A percentile compares a stretch with the other conserved stretches of the same genome.
These are phyloP conservation scores for Malthinus seriepunctatus DNA, from an alignment of 2,888 invertebrate species.

Conservation along the genomic window DNA sequence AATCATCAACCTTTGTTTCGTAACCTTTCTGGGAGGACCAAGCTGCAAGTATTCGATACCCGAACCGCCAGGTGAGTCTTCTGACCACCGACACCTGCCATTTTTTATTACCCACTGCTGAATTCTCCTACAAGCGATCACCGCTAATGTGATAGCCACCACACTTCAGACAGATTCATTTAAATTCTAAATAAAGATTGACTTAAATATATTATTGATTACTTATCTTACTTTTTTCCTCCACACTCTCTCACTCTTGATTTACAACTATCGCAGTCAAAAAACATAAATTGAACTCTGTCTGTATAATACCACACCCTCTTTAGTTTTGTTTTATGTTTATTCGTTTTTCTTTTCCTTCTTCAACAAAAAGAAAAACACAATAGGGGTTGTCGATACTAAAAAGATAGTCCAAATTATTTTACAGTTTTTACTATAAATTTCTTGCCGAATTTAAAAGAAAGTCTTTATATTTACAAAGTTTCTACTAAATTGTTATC, in stretches of 20 bases:
- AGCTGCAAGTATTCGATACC: slow-evolving; percentile 27
- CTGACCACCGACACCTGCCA: slow-evolving; percentile 36
- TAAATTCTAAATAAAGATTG: slow-evolving; percentile 23
- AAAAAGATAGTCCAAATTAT: no score
- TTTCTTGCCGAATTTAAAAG: no score
- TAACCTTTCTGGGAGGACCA: slow-evolving; percentile 20
- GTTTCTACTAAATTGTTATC: no score
- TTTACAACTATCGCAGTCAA: no score
- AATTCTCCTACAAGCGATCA: slow-evolving; percentile 24
- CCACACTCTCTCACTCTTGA: background rate
- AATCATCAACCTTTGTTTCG: slow-evolving; percentile 5
- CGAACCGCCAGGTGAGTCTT: slow-evolving; percentile 35
- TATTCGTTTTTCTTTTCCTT: no score
- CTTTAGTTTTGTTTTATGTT: no score
- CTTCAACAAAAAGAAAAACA: no score
- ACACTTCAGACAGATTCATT: slow-evolving; percentile 27
- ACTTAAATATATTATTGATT: slow-evolving; percentile 21
- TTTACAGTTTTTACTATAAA: no score
- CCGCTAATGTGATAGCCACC: slow-evolving; percentile 22
- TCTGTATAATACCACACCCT: no score
- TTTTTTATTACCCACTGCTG: slow-evolving; percentile 33
- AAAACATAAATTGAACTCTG: no score
- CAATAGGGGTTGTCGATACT: no score
- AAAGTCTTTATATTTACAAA: no score
- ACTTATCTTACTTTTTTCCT: slow-evolving; percentile 2